Percentiles rank a stretch among this genome's conserved stretches.
Conservation (phyloP, 2,113 vertebrate genomes). For the Formicarius rufipectus region DNA sequence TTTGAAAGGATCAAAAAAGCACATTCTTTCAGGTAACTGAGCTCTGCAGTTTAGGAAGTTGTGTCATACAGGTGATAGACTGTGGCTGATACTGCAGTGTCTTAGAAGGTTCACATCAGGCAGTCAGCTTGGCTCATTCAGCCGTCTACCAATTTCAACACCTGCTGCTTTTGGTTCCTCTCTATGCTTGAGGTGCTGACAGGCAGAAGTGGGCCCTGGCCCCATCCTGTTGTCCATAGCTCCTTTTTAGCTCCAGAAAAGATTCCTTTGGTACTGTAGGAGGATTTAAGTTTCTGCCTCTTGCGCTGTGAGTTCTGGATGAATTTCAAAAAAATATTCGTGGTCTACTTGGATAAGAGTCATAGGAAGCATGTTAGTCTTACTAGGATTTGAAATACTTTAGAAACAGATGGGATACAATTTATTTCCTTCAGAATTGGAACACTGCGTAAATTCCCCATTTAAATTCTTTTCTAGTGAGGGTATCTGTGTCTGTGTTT, state of each 20-base stretch:
- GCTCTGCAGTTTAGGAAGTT: neutral
- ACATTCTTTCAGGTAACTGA: constrained; percentile 58
- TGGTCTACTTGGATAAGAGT: neutral
- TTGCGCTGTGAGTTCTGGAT: neutral
- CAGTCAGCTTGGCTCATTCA: neutral
- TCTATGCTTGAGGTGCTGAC: neutral
- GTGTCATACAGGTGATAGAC: neutral
- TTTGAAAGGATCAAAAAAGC: constrained; percentile 20
- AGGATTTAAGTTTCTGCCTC: neutral
- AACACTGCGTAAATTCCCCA: neutral
- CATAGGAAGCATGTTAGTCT: neutral
- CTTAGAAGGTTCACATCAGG: neutral
- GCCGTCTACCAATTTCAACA: neutral
- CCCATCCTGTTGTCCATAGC: neutral
- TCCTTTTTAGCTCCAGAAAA: neutral
- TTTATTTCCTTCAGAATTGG: neutral
- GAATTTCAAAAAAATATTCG: neutral
- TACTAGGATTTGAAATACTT: neutral
- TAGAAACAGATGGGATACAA: neutral
- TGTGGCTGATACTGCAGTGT: neutral
- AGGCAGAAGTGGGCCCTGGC: neutral
- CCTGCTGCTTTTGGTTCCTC: neutral
- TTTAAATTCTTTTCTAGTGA: neutral
- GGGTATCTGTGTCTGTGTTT: neutral
- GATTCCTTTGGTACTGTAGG: neutral